Evolutionary conservation across 2,888 invertebrate species (phyloP).

Genomic region (Serripes groenlandicus): DNA sequence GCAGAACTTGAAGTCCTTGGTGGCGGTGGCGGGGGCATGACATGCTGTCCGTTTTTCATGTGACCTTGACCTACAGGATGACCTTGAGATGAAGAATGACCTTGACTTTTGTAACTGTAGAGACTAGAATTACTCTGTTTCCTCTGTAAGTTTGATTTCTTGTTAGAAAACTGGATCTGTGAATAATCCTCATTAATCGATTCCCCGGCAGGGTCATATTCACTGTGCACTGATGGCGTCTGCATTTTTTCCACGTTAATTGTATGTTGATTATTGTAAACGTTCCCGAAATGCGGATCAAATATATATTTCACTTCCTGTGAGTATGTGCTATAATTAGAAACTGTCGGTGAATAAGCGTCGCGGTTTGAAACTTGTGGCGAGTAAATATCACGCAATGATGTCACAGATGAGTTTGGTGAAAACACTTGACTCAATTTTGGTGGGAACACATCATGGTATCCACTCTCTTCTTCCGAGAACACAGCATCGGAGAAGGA

Average conservation of each 20-base stretch:
- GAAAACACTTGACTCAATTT: slow-evolving; percentile 46
- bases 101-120: slow-evolving; percentile 57
- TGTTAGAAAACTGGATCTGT: slow-evolving; percentile 68
- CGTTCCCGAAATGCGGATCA: slow-evolving; percentile 58
- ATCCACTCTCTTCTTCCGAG: slow-evolving; percentile 59
- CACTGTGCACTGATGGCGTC: slow-evolving; percentile 22
- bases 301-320: slow-evolving; percentile 77
- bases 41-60: slow-evolving; percentile 26
- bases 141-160: slow-evolving; percentile 55
- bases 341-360: slow-evolving; percentile 72
- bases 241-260: slow-evolving; percentile 9
- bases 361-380: slow-evolving; percentile 47
- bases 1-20: slow-evolving; percentile 63
- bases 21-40: slow-evolving; percentile 60
- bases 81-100: slow-evolving; percentile 30
- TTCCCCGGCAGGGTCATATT: slow-evolving; percentile 50
- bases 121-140: slow-evolving; percentile 66
- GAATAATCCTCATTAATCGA: slow-evolving; percentile 68
- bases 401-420: slow-evolving; percentile 56
- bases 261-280: neutral
- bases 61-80: slow-evolving; percentile 35
- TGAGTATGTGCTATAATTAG: slow-evolving; percentile 79
- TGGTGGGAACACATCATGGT: slow-evolving; percentile 51
- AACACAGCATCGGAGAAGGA: slow-evolving; percentile 62
- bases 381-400: slow-evolving; percentile 56